A percentile compares a stretch with the other conserved stretches of the same genome.
phyloP scores from a whole-genome alignment of 2,888 invertebrate species.

The Melinaea marsaeus region DNA sequence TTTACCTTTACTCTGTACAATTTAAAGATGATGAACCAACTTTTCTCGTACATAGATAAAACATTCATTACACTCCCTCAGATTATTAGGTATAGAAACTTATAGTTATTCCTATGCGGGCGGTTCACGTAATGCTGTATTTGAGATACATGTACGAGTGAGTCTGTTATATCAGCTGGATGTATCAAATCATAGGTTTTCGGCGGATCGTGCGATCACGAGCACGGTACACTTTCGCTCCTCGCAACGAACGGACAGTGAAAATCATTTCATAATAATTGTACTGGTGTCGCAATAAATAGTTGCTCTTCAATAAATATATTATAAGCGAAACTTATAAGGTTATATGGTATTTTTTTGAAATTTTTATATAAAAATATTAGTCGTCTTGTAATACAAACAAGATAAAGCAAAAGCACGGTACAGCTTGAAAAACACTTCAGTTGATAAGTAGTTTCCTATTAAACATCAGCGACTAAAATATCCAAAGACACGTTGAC shows the following conservation, averaged over 20 bases:
- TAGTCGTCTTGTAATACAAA: neutral
- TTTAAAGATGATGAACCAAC: too few species aligned
- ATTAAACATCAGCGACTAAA: neutral
- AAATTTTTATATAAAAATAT: too few species aligned
- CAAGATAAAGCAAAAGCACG: neutral
- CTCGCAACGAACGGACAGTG: conserved; percentile 1
- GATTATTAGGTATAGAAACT: too few species aligned
- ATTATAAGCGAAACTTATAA: too few species aligned
- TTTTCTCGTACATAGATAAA: too few species aligned
- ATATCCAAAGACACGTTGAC: neutral
- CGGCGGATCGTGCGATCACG: conserved; percentile 44
- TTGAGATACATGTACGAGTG: conserved; percentile 36
- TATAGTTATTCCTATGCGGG: too few species aligned
- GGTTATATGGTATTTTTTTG: too few species aligned
- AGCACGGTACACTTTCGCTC: conserved; percentile 23
- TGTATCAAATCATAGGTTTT: conserved; percentile 45
- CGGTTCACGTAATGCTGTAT: too few species aligned
- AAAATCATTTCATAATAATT: neutral
- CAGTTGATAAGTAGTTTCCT: neutral
- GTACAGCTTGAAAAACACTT: neutral
- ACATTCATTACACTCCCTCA: too few species aligned
- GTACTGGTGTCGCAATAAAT: neutral
- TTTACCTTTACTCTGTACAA: too few species aligned
- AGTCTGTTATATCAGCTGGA: conserved; percentile 38
- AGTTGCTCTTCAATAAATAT: too few species aligned